Conservation (phyloP, 1,140 invertebrate species). For the Spodoptera litura region DNA sequence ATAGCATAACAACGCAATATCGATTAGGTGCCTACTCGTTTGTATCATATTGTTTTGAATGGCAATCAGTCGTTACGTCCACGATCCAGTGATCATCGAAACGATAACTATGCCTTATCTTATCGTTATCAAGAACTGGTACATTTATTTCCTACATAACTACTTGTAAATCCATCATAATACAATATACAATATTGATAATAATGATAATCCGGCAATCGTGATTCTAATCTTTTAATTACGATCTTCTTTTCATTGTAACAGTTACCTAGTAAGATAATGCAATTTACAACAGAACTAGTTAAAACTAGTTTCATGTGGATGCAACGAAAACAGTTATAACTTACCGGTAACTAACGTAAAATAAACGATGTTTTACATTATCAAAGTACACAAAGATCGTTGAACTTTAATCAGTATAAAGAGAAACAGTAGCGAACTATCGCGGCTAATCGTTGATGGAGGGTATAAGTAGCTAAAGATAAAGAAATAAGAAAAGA, state of each 20-base stretch:
- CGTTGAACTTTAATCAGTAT: conserved; percentile 5
- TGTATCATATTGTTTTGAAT: conserved; percentile 18
- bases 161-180: conserved; percentile 27
- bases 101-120: conserved; percentile 21
- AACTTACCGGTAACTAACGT: no score
- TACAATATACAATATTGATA: conserved; percentile 28
- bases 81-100: conserved; percentile 4
- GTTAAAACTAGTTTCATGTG: no score
- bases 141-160: conserved; percentile 12
- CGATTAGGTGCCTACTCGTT: conserved; percentile 4
- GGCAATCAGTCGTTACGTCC: conserved; percentile 17
- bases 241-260: not conserved
- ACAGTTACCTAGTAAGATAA: not conserved
- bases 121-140: not conserved
- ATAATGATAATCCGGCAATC: not conserved
- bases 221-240: conserved; percentile 22
- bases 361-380: not conserved
- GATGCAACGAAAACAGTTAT: no score
- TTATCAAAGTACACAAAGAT: not conserved
- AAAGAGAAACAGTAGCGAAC: not conserved
- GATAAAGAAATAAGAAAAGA: conserved; percentile 3
- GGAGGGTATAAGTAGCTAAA: not conserved
- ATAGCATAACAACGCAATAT: not conserved
- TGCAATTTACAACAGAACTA: no score
- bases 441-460: conserved; percentile 9